Conservation (phyloP, 1,140 invertebrate genomes). For the Drosophila repletoides region DNA sequence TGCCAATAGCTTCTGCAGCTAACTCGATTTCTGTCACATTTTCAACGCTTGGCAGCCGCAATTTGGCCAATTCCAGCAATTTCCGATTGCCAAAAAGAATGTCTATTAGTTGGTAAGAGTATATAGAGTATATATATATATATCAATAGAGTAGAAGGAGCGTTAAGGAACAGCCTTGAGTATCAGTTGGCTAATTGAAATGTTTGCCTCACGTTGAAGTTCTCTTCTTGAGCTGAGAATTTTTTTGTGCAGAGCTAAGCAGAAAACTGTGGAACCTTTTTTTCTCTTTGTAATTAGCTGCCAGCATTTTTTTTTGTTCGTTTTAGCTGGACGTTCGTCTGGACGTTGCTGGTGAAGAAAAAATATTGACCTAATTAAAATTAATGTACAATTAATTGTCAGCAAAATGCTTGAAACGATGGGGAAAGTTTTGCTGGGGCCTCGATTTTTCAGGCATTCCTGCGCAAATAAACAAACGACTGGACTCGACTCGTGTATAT, state of each 20-base stretch:
- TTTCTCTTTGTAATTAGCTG: conserved; percentile 45
- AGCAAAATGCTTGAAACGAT: conserved; percentile 33
- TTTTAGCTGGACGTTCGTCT: neutral
- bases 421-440: neutral
- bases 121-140: conserved; percentile 5
- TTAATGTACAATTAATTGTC: conserved; percentile 73
- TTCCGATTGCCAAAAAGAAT: neutral
- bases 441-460: neutral
- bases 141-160: neutral
- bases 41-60: conserved; percentile 13
- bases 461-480: conserved; percentile 47
- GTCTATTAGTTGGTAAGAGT: neutral
- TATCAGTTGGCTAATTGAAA: conserved; percentile 47
- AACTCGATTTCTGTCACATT: conserved; percentile 37
- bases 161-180: neutral
- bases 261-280: conserved; percentile 27
- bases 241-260: conserved; percentile 43
- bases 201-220: conserved; percentile 14
- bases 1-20: conserved; percentile 13
- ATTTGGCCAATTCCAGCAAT: conserved; percentile 18
- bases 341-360: neutral
- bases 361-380: conserved; percentile 64
- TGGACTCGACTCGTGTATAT: conserved; percentile 4
- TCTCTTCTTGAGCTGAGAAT: neutral
- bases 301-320: conserved; percentile 2